Base-by-base conservation (phyloP, 2,888 invertebrate genomes). In the Drosophila buzzatii region DNA sequence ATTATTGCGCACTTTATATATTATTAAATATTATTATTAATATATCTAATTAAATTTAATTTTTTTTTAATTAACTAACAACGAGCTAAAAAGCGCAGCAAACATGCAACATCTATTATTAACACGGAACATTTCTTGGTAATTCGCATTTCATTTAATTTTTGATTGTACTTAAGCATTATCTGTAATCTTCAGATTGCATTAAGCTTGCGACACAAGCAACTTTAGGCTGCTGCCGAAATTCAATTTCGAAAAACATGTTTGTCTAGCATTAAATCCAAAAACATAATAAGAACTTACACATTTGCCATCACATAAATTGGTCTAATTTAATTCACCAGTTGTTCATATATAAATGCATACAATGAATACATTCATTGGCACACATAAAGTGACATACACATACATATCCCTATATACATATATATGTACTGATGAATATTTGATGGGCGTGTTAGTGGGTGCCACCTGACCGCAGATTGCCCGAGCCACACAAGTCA, bases 401-500 rank as follows among this genome's bases (percentile, higher is more conserved):
- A 42, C 41, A 55, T 49, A 56, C 44, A 71, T 53, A 51, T 49
- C 0, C 31, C 3, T 27, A 47, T 47, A 35, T 44, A 79, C 60
- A 70, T 60, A 65, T 70, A 56, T 67, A 64, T 65, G 39, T 58
- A 41, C 65, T 55, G 68, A 75, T 84, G 87, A 84, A 84, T 84
- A 84, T 72, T 84, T 84, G 61, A 84, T 86, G 62, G 44, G 59
- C 53, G 65, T 82, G 70, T 61, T 75, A 56, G 78, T 80, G 73
- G 82, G 78, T 80, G 85, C 73, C 74, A 82, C 72, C 85, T 82
- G 85, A 84, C 84, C 87, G 69, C 85, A 87, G 82, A 84, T 84
- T 85, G 76, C 87, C 87, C 78, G 44, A 85, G 82, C 87, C 82
- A 81, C 27, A 27, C 82, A 84, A 85, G 85, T 87, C 84, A 84